phyloP scores from a whole-genome alignment of 1,140 invertebrate species.

The Pseudobourletiella spinata region DNA sequence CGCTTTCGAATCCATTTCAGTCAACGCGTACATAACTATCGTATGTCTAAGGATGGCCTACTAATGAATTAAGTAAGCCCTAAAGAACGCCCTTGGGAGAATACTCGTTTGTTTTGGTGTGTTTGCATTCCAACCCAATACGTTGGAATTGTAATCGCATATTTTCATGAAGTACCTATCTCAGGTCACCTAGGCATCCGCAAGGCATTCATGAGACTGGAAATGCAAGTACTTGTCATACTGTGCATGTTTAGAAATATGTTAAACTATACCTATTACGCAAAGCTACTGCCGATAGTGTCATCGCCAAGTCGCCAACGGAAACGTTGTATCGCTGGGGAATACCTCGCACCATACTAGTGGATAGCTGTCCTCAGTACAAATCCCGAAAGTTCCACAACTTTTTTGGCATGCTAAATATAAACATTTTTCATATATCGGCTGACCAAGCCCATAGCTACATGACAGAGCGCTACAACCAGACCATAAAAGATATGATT shows the following conservation, averaged over 20 bases:
- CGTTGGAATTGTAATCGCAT: slow-evolving; percentile 35
- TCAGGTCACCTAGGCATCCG: slow-evolving; percentile 6
- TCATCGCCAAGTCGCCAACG: not conserved
- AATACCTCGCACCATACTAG: not conserved
- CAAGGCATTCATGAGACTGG: not conserved
- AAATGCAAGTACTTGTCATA: slow-evolving; percentile 39
- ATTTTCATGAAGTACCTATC: not conserved
- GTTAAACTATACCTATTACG: slow-evolving; percentile 1
- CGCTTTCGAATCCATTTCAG: not conserved
- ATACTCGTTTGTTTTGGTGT: not conserved
- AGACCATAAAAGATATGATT: too few species aligned
- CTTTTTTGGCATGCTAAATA: too few species aligned
- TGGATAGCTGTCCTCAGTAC: slow-evolving; percentile 4
- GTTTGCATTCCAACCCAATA: not conserved
- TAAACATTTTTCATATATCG: too few species aligned
- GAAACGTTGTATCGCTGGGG: not conserved
- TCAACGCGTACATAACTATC: not conserved
- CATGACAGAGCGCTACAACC: too few species aligned
- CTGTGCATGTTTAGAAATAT: slow-evolving; percentile 42
- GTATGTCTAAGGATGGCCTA: not conserved
- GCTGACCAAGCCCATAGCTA: too few species aligned
- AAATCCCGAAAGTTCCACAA: not conserved
- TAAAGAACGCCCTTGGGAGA: slow-evolving; percentile 4
- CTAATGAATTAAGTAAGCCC: slow-evolving; percentile 9
- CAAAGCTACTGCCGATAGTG: not conserved